A percentile compares a stretch with the other conserved stretches of the same genome.
Conservation (phyloP, 1,140 invertebrate genomes). For the Chironomus striatipennis region DNA sequence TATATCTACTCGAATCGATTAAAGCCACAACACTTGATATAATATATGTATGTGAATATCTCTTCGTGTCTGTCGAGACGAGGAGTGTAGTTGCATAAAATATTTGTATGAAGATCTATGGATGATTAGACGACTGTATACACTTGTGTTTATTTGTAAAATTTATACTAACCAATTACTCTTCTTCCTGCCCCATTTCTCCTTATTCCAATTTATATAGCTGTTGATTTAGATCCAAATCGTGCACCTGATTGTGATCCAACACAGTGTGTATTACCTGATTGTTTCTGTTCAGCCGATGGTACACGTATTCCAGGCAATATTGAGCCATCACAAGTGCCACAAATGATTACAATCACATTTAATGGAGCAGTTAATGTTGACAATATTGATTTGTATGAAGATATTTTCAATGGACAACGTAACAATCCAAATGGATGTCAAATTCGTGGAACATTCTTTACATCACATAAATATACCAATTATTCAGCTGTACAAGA, state of each 20-base stretch:
- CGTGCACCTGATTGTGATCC: slow-evolving; percentile 82
- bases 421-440: slow-evolving; percentile 88
- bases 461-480: slow-evolving; percentile 91
- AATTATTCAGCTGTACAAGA: slow-evolving; percentile 92
- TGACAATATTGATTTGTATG: slow-evolving; percentile 87
- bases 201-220: slow-evolving; percentile 44
- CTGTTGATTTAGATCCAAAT: slow-evolving; percentile 80
- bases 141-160: slow-evolving; percentile 20
- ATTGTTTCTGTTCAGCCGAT: slow-evolving; percentile 90
- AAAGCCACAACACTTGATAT: too few relatives aligned
- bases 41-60: too few relatives aligned
- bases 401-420: slow-evolving; percentile 79
- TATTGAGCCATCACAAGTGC: slow-evolving; percentile 73
- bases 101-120: not conserved
- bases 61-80: too few relatives aligned
- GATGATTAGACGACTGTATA: not conserved
- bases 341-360: slow-evolving; percentile 90
- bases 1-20: too few relatives aligned
- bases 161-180: not conserved
- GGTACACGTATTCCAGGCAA: slow-evolving; percentile 80
- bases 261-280: slow-evolving; percentile 77
- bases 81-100: too few relatives aligned
- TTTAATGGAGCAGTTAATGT: slow-evolving; percentile 93
- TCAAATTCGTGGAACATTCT: slow-evolving; percentile 88
- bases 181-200: too few relatives aligned